A percentile compares a stretch with the other conserved stretches of the same genome.
Conservation (phyloP, 2,797 vertebrate species). For the Mormyrus hasselquistii region DNA sequence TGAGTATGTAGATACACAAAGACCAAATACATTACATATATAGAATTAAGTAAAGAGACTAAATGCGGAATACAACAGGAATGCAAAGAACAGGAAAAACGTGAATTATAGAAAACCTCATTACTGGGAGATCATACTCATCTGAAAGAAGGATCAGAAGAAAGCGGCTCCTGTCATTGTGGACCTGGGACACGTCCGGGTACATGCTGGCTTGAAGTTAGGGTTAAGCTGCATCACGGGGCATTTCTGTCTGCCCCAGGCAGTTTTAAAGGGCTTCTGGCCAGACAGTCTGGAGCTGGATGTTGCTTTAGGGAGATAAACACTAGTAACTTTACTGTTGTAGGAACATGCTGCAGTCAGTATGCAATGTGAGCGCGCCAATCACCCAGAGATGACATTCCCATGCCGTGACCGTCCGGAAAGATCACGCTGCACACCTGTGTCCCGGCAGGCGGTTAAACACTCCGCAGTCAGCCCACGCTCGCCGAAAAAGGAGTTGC, state of each 20-base stretch:
- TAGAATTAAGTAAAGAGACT: background rate
- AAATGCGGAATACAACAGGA: background rate
- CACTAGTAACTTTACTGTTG: background rate
- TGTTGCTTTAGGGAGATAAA: background rate
- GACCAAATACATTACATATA: constrained; percentile 32
- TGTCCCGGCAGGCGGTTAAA: background rate
- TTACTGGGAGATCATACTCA: background rate
- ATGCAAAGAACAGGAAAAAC: background rate
- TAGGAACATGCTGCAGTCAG: background rate
- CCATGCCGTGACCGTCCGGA: background rate
- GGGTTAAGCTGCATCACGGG: background rate
- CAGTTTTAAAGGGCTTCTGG: background rate
- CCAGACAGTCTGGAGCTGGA: too few relatives aligned
- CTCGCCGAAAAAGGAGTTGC: constrained; percentile 77
- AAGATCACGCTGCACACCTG: background rate
- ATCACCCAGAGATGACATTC: background rate
- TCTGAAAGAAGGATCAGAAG: background rate
- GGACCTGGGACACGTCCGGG: background rate
- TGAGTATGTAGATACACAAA: background rate
- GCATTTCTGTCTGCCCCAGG: background rate
- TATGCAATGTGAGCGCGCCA: background rate
- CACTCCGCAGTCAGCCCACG: background rate
- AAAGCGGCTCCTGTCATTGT: background rate
- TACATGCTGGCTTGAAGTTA: background rate
- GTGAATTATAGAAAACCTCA: background rate